Conservation (phyloP, 2,797 vertebrate species). For the Rhinatrema bivittatum region DNA sequence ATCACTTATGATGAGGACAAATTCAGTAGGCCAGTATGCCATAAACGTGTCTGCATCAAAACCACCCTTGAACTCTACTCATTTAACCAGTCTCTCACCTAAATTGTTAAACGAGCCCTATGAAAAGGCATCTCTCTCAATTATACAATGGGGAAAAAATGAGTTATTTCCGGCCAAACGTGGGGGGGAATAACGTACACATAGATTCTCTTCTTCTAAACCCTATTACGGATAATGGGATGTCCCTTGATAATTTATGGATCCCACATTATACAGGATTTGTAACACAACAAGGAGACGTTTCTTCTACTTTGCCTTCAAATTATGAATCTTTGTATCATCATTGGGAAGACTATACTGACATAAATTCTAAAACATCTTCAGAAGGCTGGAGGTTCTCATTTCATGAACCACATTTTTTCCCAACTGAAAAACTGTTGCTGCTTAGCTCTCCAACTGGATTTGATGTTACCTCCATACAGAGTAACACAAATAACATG, state of each 20-base stretch:
- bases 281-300: conserved; percentile 16
- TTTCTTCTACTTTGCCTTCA: conserved; percentile 20
- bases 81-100: conserved; percentile 8
- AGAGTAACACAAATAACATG: conserved; percentile 1
- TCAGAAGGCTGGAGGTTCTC: conserved; percentile 11
- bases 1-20: conserved; percentile 10
- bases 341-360: conserved; percentile 10
- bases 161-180: conserved; percentile 3
- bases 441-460: conserved; percentile 6
- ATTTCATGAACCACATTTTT: conserved; percentile 19
- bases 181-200: conserved; percentile 8
- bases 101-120: neutral
- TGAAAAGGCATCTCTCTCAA: neutral
- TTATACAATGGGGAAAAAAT: conserved; percentile 10
- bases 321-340: conserved; percentile 18
- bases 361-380: neutral
- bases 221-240: neutral
- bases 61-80: neutral
- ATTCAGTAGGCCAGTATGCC: conserved; percentile 3
- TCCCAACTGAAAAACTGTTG: conserved; percentile 16
- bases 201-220: conserved; percentile 1
- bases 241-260: neutral
- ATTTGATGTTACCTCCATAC: neutral
- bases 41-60: neutral
- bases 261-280: conserved; percentile 4